A percentile compares a stretch with the other conserved stretches of the same genome.
Evolutionary conservation across 2,888 invertebrate genomes (phyloP).

Genomic region (Balanococcus diminutus): DNA sequence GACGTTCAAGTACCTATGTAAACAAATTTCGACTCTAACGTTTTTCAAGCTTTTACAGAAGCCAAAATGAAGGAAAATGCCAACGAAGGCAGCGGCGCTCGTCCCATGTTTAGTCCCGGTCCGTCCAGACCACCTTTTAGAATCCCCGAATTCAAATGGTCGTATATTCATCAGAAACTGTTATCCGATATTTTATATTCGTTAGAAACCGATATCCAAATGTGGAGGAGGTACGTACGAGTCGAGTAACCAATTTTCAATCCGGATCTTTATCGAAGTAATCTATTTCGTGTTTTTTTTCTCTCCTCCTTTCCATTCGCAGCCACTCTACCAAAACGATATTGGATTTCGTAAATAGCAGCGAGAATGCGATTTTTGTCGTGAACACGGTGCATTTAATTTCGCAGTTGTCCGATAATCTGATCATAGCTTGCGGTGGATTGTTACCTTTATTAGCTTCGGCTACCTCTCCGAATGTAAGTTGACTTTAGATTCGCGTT

Average conservation of each 20-base stretch:
- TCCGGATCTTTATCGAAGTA: neutral
- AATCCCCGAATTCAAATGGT: constrained; percentile 99
- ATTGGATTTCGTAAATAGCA: constrained; percentile 96
- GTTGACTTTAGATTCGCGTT: constrained; percentile 60
- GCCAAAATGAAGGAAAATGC: constrained; percentile 22
- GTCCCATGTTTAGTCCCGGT: constrained; percentile 93
- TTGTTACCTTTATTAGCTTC: constrained; percentile 94
- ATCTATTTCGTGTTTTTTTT: neutral
- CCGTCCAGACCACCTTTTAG: constrained; percentile 94
- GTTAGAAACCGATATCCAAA: constrained; percentile 96
- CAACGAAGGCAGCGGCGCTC: constrained; percentile 65
- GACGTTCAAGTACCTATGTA: too few species aligned
- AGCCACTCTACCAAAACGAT: constrained; percentile 97
- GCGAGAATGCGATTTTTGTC: constrained; percentile 98
- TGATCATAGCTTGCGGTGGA: constrained; percentile 98
- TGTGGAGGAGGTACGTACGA: constrained; percentile 66
- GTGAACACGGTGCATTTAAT: constrained; percentile 99
- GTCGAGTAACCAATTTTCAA: neutral
- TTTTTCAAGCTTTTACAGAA: neutral
- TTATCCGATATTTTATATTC: constrained; percentile 95
- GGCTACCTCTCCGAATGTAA: constrained; percentile 97
- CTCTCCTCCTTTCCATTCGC: constrained; percentile 66
- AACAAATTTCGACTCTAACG: too few species aligned
- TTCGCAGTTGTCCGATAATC: constrained; percentile 97
- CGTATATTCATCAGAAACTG: constrained; percentile 94